Base-by-base conservation (phyloP, 2,797 vertebrate species). In the Macroramphosus scolopax region DNA sequence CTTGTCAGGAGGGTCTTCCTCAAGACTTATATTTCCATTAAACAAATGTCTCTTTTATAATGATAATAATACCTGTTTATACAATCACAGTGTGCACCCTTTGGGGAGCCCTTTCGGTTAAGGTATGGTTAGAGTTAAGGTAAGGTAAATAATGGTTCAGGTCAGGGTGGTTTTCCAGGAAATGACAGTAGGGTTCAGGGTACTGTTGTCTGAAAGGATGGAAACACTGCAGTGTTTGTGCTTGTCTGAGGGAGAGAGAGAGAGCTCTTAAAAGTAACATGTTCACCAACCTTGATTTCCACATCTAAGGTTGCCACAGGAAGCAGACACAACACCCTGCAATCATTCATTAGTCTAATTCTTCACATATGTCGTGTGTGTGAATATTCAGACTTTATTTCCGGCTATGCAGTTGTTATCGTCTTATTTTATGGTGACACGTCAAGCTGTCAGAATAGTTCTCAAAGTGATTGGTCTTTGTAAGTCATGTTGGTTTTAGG, bases 281-380 rank as follows among this genome's bases (percentile, higher is more conserved):
- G 46, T 61, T 75, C 63, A 72, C 45, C 61, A 77, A 78, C 77
- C 71, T 77, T 78, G 57, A 68, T 71, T 60, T 67, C 61, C 57
- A 75, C 66, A 78, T 78, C 34, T 51, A 17, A 63, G 50, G 83
- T 87, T 87, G 78, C 79, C 50, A 84, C 5, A 66, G 82, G 73
- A 56, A 80, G 49, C 85, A 88, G 86, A 85, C 87, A 88, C 83
- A 89, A 71, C 48, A 61, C 52, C 45, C 64, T 75, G 84, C 69
- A 66, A 64, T 65, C 45, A 49, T 78, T 81, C 82, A 79, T 54
- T 55, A 51, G 57, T 59, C n/a, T 73, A 68, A 76, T 73, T 67
- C 44, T 55, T 75, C 41, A 64, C 81, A 80, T 69, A 71, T 80
- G 75, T n/a, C 51, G n/a, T n/a, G n/a, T n/a, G n/a, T 39, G 20